Base-by-base conservation (phyloP, 2,888 invertebrate genomes). In the Lasiommata megera region DNA sequence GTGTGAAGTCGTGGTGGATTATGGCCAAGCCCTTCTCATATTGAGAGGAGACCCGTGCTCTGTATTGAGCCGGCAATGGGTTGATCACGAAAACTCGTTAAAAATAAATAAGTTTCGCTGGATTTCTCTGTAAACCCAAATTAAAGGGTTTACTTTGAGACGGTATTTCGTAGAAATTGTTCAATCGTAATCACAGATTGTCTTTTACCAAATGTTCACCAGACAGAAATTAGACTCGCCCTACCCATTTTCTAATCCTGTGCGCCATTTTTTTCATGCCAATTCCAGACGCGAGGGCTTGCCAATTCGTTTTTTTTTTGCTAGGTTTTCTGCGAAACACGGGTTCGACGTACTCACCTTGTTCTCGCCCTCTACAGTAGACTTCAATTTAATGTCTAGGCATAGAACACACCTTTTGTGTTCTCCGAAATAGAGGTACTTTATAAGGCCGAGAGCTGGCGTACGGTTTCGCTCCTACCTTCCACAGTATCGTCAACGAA, bases 241-340 rank as follows among this genome's bases (percentile, higher is more conserved):
- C 56, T 47, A 47, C 41, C 51, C 29, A 58, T 47, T 40, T 55
- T 57, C 60, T 54, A 60, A 60, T 54, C 51, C 54, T 47, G 53
- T 53, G 18, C 52, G 54, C 51, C 54, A 17, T 51, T 50, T 60
- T 76, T 75, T 76, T 71, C 72, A 73, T 75, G 77, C 80, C 83
- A 84, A 85, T 83, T 83, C 73, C 63, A 76, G 72, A 68, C 75
- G 70, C 72, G 75, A 72, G 68, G 71, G 73, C 71, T 74, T 85
- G 85, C 87, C 86, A 86, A 87, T 79, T 72, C 60, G 67, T 75
- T 80, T 76, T 66, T 73, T 79, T 81, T 80, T 83, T 80, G 74
- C 74, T 73, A 56, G 41, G 17, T 56, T 74, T 84, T 84, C 79
- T 73, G 56, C 71, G 80, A 83, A 79, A 67, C 17, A 46, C 57